Evolutionary conservation across 1,140 invertebrate genomes (phyloP), one percentile per base, ranked within the genome.

Genomic region (Doryteuthis pealeii): DNA sequence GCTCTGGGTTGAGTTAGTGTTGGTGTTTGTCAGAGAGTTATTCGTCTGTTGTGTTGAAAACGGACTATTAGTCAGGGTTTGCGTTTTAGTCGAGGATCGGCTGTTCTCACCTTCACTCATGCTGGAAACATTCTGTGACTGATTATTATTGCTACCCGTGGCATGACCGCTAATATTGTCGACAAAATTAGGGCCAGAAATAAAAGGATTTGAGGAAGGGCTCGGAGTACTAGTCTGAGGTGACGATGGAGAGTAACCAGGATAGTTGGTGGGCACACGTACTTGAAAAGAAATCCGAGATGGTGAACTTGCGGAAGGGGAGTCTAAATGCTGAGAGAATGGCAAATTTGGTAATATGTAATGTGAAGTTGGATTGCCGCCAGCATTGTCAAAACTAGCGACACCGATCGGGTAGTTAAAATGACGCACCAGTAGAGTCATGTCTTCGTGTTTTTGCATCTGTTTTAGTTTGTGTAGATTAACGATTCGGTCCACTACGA

Each of bases 401-500:
- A 40, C 35, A 1, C 92, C 91, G 26, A 95, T 85, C 10, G 92
- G 91, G 81, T 93, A 95, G 87, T 94, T 95, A 82, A 96, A 96
- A 85, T 96, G 96, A 58, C 94, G 88, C 65, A 97, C 92, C 0
- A 97, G 83, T 8, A 97, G 88, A 0, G 94, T 96, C 77, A 96
- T 94, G 82, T 95, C 93, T 75, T 94, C 93, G 22, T 79, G 49
- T 35, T 66, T 68, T 72, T 87, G 86, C 4, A 5, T 40, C 35
- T 40, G 35, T n/a, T n/a, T n/a, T n/a, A n/a, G n/a, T 76, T 95
- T 92, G 83, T 96, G 95, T 72, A 94, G 91, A 69, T 94, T 88
- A 6, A 94, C 93, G 12, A 95, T 92, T 89, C 94, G 94, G 82
- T 96, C 93, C 0, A 96, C 91, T 0, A 95, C 94, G 2, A 93